Base-by-base conservation (phyloP, 2,888 invertebrate species). In the Caenorhabditis zanzibari region DNA sequence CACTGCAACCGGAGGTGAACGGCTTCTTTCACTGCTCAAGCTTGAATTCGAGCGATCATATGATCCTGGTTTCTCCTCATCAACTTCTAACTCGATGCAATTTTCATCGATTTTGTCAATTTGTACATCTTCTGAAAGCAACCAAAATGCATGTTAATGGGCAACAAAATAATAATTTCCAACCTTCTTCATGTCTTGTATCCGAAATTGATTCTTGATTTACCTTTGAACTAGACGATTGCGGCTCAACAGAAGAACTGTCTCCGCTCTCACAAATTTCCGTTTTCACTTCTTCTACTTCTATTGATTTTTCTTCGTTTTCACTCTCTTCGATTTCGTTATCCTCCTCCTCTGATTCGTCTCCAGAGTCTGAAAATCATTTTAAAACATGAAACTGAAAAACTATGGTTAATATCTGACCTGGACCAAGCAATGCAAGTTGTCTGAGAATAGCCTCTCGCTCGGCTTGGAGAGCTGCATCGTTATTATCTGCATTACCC, bases 361-460 rank as follows among this genome's bases (percentile, higher is more conserved):
- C 38, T 1, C 58, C 75, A 10, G 35, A 38, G 5, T 52, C 73
- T 73, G 52, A 12, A 58, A 54, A 14, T 14, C 32, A 12, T n/a
- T 19, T n/a, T 49, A 32, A 16, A 22, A 22, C 28, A 0, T 4
- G 19, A 12, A 49, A 19, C 2, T 66, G 3, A 9, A 32, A 12
- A 49, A 19, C 2, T 66, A 6, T 26, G 5, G 4, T 14, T 54
- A 38, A 10, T 28, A 64, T 35, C 44, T 4, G 2, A 66, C 68
- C 68, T 52, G 35, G n/a, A 10, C 68, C 76, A 41, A 76, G 10
- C 16, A 52, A 26, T 9, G 58, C 59, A 1, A 76, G n/a, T 41
- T 68, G 76, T 16, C 28, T 35, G 2, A 68, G 16, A 58, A 76
- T 76, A 3, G 35, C 59, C n/a, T 76, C 68, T 28, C 76, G 35